Percentiles rank a stretch among this genome's conserved stretches.
Evolutionary conservation across 2,888 invertebrate genomes (phyloP).

Genomic region (Syrista parreyssii): DNA sequence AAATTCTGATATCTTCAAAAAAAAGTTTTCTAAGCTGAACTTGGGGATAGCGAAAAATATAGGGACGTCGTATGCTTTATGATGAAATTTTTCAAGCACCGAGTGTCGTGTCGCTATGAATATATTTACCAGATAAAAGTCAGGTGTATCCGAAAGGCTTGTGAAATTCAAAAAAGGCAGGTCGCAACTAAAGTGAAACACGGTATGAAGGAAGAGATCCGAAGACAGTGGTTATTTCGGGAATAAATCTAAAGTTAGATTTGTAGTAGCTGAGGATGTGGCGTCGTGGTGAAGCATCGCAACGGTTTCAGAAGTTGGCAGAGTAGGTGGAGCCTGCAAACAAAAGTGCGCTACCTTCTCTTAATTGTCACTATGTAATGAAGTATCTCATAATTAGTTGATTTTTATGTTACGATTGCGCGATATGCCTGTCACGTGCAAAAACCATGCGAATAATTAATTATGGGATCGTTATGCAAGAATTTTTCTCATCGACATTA

Average conservation of each 20-base stretch:
- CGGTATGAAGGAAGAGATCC: slow-evolving; percentile 28
- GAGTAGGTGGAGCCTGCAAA: slow-evolving; percentile 17
- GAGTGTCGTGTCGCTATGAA: background rate
- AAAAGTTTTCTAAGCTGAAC: background rate
- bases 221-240: slow-evolving; percentile 45
- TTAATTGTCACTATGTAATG: background rate
- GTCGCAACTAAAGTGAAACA: slow-evolving; percentile 28
- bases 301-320: slow-evolving; percentile 26
- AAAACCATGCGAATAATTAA: slow-evolving; percentile 12
- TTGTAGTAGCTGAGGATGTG: slow-evolving; percentile 19
- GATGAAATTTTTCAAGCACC: background rate
- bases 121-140: slow-evolving; percentile 4
- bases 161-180: slow-evolving; percentile 28
- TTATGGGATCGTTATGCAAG: slow-evolving; percentile 40
- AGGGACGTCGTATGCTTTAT: background rate
- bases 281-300: background rate
- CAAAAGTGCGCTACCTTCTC: background rate
- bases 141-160: background rate
- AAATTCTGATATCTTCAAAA: background rate
- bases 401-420: background rate
- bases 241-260: slow-evolving; percentile 51
- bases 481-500: slow-evolving; percentile 31
- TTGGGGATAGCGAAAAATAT: background rate
- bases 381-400: background rate
- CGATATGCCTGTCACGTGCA: background rate